Evolutionary conservation across 2,888 invertebrate genomes (phyloP).

Genomic region (Diaperis boleti): DNA sequence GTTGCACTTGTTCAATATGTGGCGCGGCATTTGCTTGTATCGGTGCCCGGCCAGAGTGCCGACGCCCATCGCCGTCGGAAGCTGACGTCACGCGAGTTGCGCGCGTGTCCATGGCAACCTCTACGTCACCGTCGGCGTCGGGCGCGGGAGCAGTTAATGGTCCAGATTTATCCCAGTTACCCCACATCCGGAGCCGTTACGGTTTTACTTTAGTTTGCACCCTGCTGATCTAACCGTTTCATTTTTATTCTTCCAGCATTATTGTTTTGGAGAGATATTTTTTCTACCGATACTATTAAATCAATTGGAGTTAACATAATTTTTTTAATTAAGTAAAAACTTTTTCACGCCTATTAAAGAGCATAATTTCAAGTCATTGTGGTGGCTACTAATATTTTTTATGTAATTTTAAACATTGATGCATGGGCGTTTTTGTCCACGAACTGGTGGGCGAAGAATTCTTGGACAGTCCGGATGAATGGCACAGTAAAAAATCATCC

Average conservation of each 20-base stretch:
- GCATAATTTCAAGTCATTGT: too few relatives aligned
- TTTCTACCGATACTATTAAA: too few relatives aligned
- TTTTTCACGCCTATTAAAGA: too few relatives aligned
- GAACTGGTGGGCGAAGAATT: too few relatives aligned
- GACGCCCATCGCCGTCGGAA: slow-evolving; percentile 48
- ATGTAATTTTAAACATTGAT: too few relatives aligned
- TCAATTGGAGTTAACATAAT: too few relatives aligned
- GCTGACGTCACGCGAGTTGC: slow-evolving; percentile 51
- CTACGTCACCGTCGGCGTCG: slow-evolving; percentile 50
- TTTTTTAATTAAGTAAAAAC: too few relatives aligned
- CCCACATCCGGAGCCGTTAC: slow-evolving; percentile 43
- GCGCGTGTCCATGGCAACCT: slow-evolving; percentile 50
- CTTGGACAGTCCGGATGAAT: too few relatives aligned
- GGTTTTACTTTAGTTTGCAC: slow-evolving; percentile 45
- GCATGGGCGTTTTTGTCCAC: too few relatives aligned
- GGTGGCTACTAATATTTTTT: too few relatives aligned
- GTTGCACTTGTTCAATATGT: slow-evolving; percentile 37
- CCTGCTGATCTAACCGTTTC: slow-evolving; percentile 43
- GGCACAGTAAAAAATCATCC: too few relatives aligned
- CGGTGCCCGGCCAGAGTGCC: slow-evolving; percentile 42
- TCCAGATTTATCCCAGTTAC: slow-evolving; percentile 50
- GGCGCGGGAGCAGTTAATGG: slow-evolving; percentile 50
- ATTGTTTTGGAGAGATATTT: slow-evolving; percentile 40
- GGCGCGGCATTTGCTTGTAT: slow-evolving; percentile 29
- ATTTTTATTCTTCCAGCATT: slow-evolving; percentile 48